Conservation (phyloP, 2,797 vertebrate genomes). For the Periparus ater region DNA sequence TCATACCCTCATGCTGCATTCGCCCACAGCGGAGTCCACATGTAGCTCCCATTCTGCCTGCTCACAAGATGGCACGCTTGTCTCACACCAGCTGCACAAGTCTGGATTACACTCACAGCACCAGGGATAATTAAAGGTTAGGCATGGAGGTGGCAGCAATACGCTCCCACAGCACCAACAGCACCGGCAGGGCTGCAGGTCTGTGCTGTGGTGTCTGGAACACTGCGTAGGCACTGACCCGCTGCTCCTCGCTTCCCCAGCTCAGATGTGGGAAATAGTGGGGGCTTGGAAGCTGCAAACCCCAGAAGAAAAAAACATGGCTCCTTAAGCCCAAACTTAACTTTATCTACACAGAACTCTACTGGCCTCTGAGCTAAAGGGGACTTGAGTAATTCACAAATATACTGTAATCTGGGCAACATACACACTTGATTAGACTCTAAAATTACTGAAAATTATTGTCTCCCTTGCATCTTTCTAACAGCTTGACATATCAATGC, state of each 20-base stretch:
- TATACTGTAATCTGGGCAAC: neutral
- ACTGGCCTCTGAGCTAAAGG: neutral
- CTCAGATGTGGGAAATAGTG: neutral
- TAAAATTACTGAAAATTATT: slow-evolving; percentile 11
- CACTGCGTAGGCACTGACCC: fast-evolving
- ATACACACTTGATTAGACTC: neutral
- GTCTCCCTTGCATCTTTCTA: neutral
- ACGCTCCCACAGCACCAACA: neutral
- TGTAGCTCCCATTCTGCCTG: neutral
- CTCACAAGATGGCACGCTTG: slow-evolving; percentile 65
- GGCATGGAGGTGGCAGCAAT: neutral
- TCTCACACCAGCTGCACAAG: neutral
- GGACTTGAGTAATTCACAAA: neutral
- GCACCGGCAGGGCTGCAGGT: neutral
- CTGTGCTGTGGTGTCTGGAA: neutral
- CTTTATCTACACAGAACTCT: neutral
- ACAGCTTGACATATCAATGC: neutral
- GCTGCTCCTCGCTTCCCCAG: fast-evolving
- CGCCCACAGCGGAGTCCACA: fast-evolving
- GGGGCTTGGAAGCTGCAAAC: neutral
- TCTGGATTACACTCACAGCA: neutral
- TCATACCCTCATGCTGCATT: neutral
- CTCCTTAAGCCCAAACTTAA: neutral
- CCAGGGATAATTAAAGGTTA: slow-evolving; percentile 57
- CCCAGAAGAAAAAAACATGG: neutral